phyloP scores from a whole-genome alignment of 2,888 invertebrate species.

The Pollenia labialis region DNA sequence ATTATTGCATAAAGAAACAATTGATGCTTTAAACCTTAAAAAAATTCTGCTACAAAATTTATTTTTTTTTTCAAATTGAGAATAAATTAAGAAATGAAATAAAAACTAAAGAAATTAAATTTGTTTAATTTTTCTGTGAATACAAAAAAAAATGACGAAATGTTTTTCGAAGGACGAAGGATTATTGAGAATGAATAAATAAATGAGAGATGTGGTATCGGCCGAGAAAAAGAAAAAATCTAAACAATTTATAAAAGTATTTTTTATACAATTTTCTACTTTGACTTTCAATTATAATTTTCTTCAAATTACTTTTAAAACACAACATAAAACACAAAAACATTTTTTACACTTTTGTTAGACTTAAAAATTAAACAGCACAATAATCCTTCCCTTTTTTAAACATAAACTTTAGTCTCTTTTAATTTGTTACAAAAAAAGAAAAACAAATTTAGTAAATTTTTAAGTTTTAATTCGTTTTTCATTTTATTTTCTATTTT shows the following conservation, averaged over 20 bases:
- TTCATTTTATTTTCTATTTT: constrained; percentile 76
- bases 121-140: constrained; percentile 30
- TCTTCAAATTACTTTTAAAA: constrained; percentile 55
- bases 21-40: constrained; percentile 74
- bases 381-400: constrained; percentile 79
- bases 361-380: constrained; percentile 55
- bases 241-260: constrained; percentile 80
- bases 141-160: constrained; percentile 40
- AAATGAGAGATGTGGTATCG: constrained; percentile 77
- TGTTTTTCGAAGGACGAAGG: constrained; percentile 80
- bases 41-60: constrained; percentile 50
- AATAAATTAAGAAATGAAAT: constrained; percentile 32
- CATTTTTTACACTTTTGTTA: constrained; percentile 64
- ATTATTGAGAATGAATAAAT: constrained; percentile 77
- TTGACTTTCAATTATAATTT: constrained; percentile 55
- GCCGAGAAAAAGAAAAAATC: constrained; percentile 85
- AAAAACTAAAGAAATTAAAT: constrained; percentile 74
- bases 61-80: constrained; percentile 23
- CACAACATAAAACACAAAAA: constrained; percentile 49
- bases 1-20: constrained; percentile 63
- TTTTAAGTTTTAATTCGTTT: constrained; percentile 80
- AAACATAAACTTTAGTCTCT: constrained; percentile 44
- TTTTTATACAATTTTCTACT: constrained; percentile 50
- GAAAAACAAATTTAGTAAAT: constrained; percentile 73
- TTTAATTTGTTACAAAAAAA: constrained; percentile 27